Percentiles rank a stretch among this genome's conserved stretches.
Conservation (phyloP, 2,113 vertebrate genomes). For the Anseranas semipalmata region DNA sequence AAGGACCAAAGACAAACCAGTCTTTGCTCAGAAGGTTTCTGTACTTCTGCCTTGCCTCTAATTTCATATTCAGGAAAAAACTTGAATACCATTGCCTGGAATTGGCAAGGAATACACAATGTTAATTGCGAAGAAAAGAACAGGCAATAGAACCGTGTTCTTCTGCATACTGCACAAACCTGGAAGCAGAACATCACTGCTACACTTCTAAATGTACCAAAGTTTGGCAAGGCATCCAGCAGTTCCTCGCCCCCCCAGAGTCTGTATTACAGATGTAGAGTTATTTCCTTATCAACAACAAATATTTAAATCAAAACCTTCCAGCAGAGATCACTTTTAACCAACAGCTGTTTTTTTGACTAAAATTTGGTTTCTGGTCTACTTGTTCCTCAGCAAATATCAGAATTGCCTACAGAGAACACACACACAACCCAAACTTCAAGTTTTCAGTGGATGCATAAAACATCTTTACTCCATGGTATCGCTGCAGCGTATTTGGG, state of each 20-base stretch:
- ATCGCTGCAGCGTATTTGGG: not conserved
- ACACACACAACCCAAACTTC: not conserved
- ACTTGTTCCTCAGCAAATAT: not conserved
- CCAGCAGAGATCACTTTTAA: not conserved
- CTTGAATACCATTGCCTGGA: no score
- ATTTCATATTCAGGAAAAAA: not conserved
- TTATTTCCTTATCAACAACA: not conserved
- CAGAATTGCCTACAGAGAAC: not conserved
- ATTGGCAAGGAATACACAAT: no score
- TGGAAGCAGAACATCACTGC: not conserved
- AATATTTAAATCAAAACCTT: not conserved
- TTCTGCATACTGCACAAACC: fast-evolving
- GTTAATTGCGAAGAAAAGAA: not conserved
- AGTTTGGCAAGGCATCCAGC: not conserved
- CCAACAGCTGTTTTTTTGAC: not conserved
- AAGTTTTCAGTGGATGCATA: not conserved
- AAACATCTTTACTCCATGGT: not conserved
- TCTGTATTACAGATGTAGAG: not conserved
- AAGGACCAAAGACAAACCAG: not conserved
- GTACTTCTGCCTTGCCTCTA: not conserved
- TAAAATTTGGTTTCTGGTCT: not conserved
- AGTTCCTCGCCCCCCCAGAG: fast-evolving
- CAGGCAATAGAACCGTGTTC: fast-evolving
- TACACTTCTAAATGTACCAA: not conserved
- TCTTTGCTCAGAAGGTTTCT: not conserved